phyloP scores from a whole-genome alignment of 2,113 vertebrate genomes.

The Ameiurus melas region DNA sequence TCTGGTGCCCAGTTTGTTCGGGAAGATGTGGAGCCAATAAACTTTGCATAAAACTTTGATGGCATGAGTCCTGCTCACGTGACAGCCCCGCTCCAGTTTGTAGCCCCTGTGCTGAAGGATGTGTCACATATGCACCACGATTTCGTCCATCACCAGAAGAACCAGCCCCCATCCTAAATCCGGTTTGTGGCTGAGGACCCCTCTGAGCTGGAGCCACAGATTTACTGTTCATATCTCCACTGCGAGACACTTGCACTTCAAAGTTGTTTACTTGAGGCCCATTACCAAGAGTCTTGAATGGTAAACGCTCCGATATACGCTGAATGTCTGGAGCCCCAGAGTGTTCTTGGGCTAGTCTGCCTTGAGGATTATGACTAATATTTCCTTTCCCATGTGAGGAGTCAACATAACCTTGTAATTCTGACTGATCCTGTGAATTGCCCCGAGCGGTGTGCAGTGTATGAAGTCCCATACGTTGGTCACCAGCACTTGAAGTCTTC shows the following conservation, averaged over 20 bases:
- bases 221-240: slow-evolving; percentile 82
- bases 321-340: slow-evolving; percentile 78
- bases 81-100: slow-evolving; percentile 77
- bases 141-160: slow-evolving; percentile 81
- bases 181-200: slow-evolving; percentile 82
- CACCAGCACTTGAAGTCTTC: slow-evolving; percentile 84
- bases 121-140: slow-evolving; percentile 77
- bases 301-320: slow-evolving; percentile 85
- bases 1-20: slow-evolving; percentile 89
- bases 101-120: slow-evolving; percentile 80
- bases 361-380: slow-evolving; percentile 84
- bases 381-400: slow-evolving; percentile 84
- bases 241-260: slow-evolving; percentile 87
- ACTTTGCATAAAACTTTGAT: slow-evolving; percentile 96
- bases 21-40: slow-evolving; percentile 87
- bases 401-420: slow-evolving; percentile 90
- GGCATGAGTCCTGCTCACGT: slow-evolving; percentile 87
- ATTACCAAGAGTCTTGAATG: slow-evolving; percentile 82
- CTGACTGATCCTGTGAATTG: slow-evolving; percentile 81
- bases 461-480: slow-evolving; percentile 85
- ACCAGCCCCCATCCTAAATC: slow-evolving; percentile 82
- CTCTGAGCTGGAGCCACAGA: slow-evolving; percentile 77
- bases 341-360: slow-evolving; percentile 81
- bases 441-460: slow-evolving; percentile 79
- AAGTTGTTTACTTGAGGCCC: slow-evolving; percentile 80